phyloP scores from a whole-genome alignment of 2,113 vertebrate species.

The Poeciliopsis occidentalis region DNA sequence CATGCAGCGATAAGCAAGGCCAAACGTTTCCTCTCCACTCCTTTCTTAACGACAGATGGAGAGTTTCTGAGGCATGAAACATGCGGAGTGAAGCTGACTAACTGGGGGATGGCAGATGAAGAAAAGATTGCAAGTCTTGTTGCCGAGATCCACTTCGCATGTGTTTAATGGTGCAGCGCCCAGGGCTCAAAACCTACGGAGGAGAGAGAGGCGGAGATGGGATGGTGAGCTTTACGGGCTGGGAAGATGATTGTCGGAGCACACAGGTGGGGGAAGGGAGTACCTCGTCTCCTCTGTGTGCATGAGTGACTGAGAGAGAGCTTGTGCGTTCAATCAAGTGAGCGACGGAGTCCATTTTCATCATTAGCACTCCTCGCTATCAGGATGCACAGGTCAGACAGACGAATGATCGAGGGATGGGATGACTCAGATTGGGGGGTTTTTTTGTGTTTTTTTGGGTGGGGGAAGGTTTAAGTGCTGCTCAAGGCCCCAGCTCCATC shows the following conservation, averaged over 20 bases:
- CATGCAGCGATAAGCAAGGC: conserved; percentile 37
- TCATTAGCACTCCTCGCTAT: conserved; percentile 58
- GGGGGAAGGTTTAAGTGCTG: conserved; percentile 43
- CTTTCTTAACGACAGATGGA: conserved; percentile 33
- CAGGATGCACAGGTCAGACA: conserved; percentile 63
- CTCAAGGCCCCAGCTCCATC: conserved; percentile 35
- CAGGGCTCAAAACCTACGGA: conserved; percentile 46
- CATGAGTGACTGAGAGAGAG: conserved; percentile 14
- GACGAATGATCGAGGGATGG: conserved; percentile 66
- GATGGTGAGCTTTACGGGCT: conserved; percentile 29
- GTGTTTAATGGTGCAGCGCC: conserved; percentile 44
- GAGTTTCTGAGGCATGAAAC: background rate
- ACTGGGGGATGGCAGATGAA: conserved; percentile 19
- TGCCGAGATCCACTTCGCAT: conserved; percentile 41
- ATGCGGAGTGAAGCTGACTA: conserved; percentile 20
- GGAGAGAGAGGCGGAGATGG: conserved; percentile 36
- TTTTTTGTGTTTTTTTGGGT: background rate
- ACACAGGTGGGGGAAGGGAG: conserved; percentile 60
- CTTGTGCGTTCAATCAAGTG: conserved; percentile 40
- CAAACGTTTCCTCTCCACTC: conserved; percentile 43
- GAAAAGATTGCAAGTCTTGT: conserved; percentile 40
- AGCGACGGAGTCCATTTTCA: conserved; percentile 36
- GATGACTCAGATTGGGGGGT: conserved; percentile 61
- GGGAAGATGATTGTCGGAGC: conserved; percentile 34
- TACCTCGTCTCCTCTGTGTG: conserved; percentile 18